Conservation (phyloP, 2,797 vertebrate genomes). For the Centropyge bicolor region DNA sequence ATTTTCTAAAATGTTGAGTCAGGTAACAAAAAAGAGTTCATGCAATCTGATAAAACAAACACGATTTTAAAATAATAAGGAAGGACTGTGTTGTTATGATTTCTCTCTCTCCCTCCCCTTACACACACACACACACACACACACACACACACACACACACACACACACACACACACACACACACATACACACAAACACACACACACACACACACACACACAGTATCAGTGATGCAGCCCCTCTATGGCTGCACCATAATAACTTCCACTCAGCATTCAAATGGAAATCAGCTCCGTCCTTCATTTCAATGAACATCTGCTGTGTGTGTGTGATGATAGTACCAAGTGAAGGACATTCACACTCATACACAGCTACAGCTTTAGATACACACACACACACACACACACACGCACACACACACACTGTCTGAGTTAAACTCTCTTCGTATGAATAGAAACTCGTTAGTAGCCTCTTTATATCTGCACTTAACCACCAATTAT, state of each 20-base stretch:
- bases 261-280: slow-evolving; percentile 76
- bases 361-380: neutral
- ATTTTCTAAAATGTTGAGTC: neutral
- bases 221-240: slow-evolving; percentile 39
- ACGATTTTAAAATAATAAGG: neutral
- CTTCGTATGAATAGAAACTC: slow-evolving; percentile 40
- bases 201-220: slow-evolving; percentile 29
- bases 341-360: slow-evolving; percentile 51
- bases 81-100: neutral
- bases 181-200: slow-evolving; percentile 14
- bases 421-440: slow-evolving; percentile 34
- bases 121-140: no score
- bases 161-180: no score
- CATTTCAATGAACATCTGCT: slow-evolving; percentile 77
- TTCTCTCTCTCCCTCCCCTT: neutral
- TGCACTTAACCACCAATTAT: slow-evolving; percentile 66
- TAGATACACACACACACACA: neutral
- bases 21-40: neutral
- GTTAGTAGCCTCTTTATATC: slow-evolving; percentile 58
- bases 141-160: slow-evolving; percentile 24
- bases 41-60: neutral
- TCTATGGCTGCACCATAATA: slow-evolving; percentile 56
- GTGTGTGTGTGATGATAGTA: slow-evolving; percentile 35
- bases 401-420: neutral
- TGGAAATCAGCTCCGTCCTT: slow-evolving; percentile 74